Base-by-base conservation (phyloP, 1,140 invertebrate species). In the Zaprionus gabonicus region DNA sequence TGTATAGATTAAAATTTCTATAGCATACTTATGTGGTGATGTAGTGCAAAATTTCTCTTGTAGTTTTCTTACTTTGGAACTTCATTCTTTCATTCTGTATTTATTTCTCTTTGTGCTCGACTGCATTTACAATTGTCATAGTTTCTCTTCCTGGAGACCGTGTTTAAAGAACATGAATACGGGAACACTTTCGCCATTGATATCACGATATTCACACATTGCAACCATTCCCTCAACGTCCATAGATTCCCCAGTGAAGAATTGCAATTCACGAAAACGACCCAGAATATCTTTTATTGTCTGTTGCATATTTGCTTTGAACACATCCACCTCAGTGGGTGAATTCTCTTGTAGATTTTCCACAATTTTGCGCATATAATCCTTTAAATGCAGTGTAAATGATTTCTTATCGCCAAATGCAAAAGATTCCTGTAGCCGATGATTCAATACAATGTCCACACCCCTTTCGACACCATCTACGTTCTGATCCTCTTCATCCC, bases 141-240 rank as follows among this genome's bases (percentile, higher is more conserved):
- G 97, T 93, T 99, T 99, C 94, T 99, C 98, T 94, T 99, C 98
- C 67, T 96, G 95, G 56, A 99, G 95, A 74, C 97, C 98, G 92
- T 99, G 98, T 94, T 99, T 99, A 94, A 98, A 98, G 93, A 98
- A 98, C 96, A 98, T 98, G 87, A 99, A 94, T 63, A 98, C 95
- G 38, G 98, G 98, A 13, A 96, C 95, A 81, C 96, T 96, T 0
- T 95, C 94, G 46, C 96, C 97, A 78, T 97, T 95, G 57, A 97
- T 96, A 46, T 98, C 97, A 91, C 98, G 96, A 92, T 99, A 99
- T 93, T 99, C 98, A 92, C 98, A 94, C 72, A 99, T 94, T 56
- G 96, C 98, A 10, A 99, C 96, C 95, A 98, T 96, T 70, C 97
- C 98, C 78, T 99, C 98, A 71, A 96, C 95, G 83, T 99, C 97